Evolutionary conservation across 2,113 vertebrate genomes (phyloP).

Genomic region (Nannospalax galili): DNA sequence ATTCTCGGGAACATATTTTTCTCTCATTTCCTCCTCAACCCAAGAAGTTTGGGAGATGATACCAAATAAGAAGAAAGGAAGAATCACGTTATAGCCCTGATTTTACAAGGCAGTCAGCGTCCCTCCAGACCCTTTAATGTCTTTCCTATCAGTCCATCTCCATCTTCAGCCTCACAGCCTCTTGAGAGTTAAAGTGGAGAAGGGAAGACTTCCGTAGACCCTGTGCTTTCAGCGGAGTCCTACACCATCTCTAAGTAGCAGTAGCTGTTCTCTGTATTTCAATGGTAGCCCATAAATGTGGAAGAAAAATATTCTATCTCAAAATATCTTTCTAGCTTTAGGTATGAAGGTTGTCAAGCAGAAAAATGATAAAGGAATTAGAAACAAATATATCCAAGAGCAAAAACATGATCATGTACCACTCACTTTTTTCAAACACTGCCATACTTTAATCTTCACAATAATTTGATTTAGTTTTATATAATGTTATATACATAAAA

Average conservation of each 20-base stretch:
- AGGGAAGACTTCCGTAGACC: neutral
- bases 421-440: neutral
- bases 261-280: neutral
- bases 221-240: neutral
- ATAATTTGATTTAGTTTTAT: slow-evolving; percentile 46
- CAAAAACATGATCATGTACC: neutral
- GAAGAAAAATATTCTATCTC: slow-evolving; percentile 33
- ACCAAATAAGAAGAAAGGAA: neutral
- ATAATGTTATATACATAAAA: slow-evolving; percentile 27
- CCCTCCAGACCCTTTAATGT: neutral
- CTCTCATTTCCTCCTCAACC: neutral
- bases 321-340: neutral
- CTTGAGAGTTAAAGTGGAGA: slow-evolving; percentile 12
- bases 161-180: neutral
- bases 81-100: neutral
- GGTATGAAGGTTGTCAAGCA: neutral
- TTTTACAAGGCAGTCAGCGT: neutral
- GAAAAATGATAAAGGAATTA: neutral
- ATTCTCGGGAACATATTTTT: neutral
- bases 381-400: neutral
- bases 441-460: slow-evolving; percentile 46
- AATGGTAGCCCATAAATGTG: neutral
- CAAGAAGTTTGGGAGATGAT: neutral
- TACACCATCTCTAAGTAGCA: neutral
- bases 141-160: neutral